phyloP scores from a whole-genome alignment of 2,888 invertebrate species.

The Leptopterna dolabrata region DNA sequence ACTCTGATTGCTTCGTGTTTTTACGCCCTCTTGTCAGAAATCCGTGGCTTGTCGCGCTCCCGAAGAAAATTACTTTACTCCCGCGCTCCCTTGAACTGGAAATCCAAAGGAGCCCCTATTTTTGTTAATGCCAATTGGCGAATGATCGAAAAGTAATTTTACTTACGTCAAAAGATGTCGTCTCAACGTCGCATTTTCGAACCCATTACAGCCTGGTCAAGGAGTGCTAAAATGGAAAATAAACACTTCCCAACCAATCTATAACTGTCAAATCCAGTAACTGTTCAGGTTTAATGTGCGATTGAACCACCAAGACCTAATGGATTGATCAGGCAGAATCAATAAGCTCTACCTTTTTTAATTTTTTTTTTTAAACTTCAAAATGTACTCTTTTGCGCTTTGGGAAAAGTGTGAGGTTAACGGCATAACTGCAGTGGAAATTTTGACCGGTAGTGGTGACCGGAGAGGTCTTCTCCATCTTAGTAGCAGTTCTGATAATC shows the following conservation, averaged over 20 bases:
- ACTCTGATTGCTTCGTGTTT: constrained; percentile 33
- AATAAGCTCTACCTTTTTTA: too few species aligned
- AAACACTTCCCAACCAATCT: background rate
- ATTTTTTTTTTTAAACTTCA: too few species aligned
- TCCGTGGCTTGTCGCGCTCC: background rate
- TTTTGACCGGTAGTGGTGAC: too few species aligned
- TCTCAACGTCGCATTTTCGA: background rate
- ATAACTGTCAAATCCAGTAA: background rate
- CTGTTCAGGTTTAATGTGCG: background rate
- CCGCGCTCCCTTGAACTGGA: background rate
- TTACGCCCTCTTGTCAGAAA: background rate
- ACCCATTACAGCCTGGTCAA: background rate
- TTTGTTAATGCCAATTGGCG: background rate
- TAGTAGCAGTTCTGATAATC: too few species aligned
- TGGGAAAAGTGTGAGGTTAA: too few species aligned
- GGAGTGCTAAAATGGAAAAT: background rate
- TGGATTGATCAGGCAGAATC: too few species aligned
- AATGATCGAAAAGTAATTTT: constrained; percentile 7
- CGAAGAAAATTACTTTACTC: constrained; percentile 23
- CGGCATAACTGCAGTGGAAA: too few species aligned
- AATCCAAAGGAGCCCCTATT: background rate
- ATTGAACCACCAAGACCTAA: too few species aligned
- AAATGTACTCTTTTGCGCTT: too few species aligned
- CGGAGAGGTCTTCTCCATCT: too few species aligned
- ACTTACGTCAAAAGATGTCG: background rate